Base-by-base conservation (phyloP, 2,888 invertebrate genomes). In the Masnerella sp. region DNA sequence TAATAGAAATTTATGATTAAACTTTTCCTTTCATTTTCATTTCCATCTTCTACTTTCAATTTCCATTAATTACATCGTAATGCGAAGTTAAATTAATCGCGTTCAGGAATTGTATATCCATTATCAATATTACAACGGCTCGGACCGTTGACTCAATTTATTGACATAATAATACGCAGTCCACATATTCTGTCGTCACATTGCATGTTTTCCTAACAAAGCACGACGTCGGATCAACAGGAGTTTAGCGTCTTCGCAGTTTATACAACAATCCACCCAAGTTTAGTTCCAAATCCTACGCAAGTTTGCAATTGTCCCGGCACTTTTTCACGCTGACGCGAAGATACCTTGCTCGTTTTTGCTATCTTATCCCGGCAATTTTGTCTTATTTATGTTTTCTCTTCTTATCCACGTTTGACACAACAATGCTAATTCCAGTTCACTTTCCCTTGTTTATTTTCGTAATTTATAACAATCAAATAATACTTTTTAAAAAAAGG, bases 231-330 rank as follows among this genome's bases (percentile, higher is more conserved):
- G 42, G 25, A 67, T 51, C 32, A 58, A 49, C 51, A 58, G 22
- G 34, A 67, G 42, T 51, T 67, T 67, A 64, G 58, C 47, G 51
- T 67, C 51, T 58, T 58, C 34, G 15, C 43, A 58, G 67, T 67
- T 67, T 58, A 58, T 67, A 58, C 32, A 67, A 67, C 67, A 67
- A 58, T 58, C 51, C 17, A 38, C 28, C 38, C 17, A 62, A 62
- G 52, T 64, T 58, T 42, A 58, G 67, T 56, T 56, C 22, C 32
- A 32, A 58, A 67, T 58, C 34, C 38, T 18, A 43, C 25, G 18
- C 49, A 51, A 67, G 20, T 67, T 67, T 20, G 42, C 67, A 42
- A 43, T 67, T 67, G 49, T 51, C 12, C 3, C 18, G 34, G 7
- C 34, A 51, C 14, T 64, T 54, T 54, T 64, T 62, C 61, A 7